These are phyloP conservation scores for Rhipidura dahli DNA, from an alignment of 2,113 vertebrate genomes.

Conservation along the genomic window DNA sequence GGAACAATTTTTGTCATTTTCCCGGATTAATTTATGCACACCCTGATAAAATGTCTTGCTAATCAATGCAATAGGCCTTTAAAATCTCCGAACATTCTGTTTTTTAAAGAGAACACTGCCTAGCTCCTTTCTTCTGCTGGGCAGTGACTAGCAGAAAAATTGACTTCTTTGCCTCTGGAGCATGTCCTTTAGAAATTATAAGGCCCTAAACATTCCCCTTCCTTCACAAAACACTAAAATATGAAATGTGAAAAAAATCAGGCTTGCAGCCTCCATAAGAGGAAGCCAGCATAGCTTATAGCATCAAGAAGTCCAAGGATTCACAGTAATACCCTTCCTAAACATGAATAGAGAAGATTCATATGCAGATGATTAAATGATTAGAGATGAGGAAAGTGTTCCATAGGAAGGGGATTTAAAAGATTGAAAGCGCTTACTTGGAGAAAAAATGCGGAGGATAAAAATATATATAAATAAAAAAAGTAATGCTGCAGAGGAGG, in stretches of 20 bases:
- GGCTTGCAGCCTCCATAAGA: background rate
- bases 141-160: too few relatives aligned
- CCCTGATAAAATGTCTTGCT: background rate
- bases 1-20: background rate
- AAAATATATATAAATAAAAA: background rate
- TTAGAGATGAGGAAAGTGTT: background rate
- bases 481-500: background rate
- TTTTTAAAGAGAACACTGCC: background rate
- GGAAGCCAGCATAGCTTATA: background rate
- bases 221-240: background rate
- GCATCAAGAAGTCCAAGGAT: background rate
- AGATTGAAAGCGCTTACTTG: background rate
- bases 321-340: constrained; percentile 2
- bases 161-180: background rate
- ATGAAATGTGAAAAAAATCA: background rate
- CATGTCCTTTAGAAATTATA: background rate
- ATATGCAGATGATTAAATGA: background rate
- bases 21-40: background rate
- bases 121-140: background rate
- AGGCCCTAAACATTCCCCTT: background rate
- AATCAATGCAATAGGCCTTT: background rate
- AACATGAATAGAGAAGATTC: background rate
- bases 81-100: background rate
- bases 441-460: background rate
- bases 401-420: background rate